These are phyloP conservation scores for Rhaphigaster nebulosa DNA, from an alignment of 2,888 invertebrate species.

Conservation along the genomic window DNA sequence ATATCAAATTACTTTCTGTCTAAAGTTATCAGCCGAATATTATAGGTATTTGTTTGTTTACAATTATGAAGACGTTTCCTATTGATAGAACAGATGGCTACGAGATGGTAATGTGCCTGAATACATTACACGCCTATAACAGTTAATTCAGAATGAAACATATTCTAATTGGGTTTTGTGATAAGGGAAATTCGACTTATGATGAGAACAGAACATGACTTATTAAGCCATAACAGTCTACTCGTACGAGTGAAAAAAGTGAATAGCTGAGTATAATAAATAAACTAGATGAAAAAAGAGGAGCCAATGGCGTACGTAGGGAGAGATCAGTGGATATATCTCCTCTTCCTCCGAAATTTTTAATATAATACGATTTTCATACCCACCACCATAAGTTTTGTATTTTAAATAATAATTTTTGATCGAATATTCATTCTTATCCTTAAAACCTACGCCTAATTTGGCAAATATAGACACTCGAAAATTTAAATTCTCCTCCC, in stretches of 20 bases:
- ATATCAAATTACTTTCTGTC: neutral
- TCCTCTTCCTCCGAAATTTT: too few relatives aligned
- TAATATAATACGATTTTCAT: too few relatives aligned
- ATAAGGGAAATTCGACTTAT: neutral
- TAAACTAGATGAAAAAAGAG: too few relatives aligned
- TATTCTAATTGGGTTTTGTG: neutral
- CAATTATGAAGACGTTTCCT: neutral
- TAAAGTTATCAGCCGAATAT: neutral
- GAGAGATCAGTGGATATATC: too few relatives aligned
- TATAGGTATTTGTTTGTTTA: neutral
- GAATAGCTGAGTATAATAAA: too few relatives aligned
- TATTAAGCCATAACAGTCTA: neutral
- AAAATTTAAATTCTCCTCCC: too few relatives aligned
- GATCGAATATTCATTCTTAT: too few relatives aligned
- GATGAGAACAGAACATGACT: neutral
- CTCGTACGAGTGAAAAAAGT: neutral
- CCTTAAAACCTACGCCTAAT: too few relatives aligned
- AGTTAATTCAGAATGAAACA: neutral
- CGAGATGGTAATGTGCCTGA: neutral
- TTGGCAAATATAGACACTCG: too few relatives aligned
- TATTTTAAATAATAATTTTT: too few relatives aligned
- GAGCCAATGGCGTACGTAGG: too few relatives aligned
- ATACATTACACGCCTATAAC: constrained; percentile 14
- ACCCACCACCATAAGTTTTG: too few relatives aligned
- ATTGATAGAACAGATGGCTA: constrained; percentile 10